These are phyloP conservation scores for Tenthredo notha DNA, from an alignment of 2,888 invertebrate species.

Conservation along the genomic window DNA sequence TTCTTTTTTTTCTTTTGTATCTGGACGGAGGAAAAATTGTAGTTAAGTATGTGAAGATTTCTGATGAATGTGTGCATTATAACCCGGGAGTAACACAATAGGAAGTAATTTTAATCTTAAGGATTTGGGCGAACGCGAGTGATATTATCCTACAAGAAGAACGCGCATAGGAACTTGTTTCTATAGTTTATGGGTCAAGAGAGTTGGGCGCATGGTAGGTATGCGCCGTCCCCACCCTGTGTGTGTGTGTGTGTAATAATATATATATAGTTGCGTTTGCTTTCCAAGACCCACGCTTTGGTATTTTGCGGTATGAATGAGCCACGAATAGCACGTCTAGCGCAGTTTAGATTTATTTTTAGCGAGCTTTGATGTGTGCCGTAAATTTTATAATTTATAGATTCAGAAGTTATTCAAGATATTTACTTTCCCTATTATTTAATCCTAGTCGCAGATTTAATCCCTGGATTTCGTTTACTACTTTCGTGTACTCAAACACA, in stretches of 20 bases:
- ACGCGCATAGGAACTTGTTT: slow-evolving; percentile 65
- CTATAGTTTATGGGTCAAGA: slow-evolving; percentile 71
- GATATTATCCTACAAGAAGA: background rate
- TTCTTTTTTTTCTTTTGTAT: background rate
- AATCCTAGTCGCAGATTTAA: too few relatives aligned
- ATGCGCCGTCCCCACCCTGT: slow-evolving; percentile 16
- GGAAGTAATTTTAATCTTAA: slow-evolving; percentile 23
- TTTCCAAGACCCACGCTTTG: slow-evolving; percentile 16
- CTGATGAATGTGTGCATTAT: background rate
- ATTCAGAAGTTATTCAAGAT: background rate
- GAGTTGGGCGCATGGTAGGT: slow-evolving; percentile 50
- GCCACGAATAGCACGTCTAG: slow-evolving; percentile 6
- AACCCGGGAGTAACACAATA: background rate
- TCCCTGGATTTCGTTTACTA: too few relatives aligned
- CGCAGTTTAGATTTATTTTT: background rate
- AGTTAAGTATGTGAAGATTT: background rate
- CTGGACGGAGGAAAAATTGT: background rate
- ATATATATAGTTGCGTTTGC: slow-evolving; percentile 9
- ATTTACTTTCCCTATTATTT: background rate
- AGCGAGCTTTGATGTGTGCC: background rate
- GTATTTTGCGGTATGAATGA: slow-evolving; percentile 39
- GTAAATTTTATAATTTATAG: background rate
- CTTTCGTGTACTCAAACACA: background rate
- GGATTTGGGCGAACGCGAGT: background rate
- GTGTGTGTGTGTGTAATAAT: background rate